Evolutionary conservation across 1,140 invertebrate species (phyloP), one percentile per base, ranked within the genome.

Genomic region (Drosophila triauraria): DNA sequence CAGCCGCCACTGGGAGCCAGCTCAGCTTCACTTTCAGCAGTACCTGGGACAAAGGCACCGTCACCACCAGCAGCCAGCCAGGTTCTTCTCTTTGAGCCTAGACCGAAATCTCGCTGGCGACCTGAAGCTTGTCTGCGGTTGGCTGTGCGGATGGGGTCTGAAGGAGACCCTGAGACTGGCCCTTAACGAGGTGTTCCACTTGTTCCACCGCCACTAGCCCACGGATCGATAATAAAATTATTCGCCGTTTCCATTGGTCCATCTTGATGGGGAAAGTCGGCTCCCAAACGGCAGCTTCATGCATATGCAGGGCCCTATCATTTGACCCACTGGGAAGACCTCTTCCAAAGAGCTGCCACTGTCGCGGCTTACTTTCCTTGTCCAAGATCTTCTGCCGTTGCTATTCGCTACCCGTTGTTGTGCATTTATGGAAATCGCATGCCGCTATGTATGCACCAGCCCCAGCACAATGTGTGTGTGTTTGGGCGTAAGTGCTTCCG

Each of bases 391-490:
- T 70, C 40, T 42, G 46, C 48, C 38, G 57, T 17, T 23, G 51
- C 63, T 58, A 63, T 63, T 43, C 77, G 63, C 42, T 35, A 10
- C 32, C 32, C 63, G 68, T 59, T 75, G 71, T 64, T 80, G 72
- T 77, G 77, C 84, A 80, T 80, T 87, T 88, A 87, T 87, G 84
- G 84, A 87, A 87, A 88, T 87, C 50, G 64, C 44, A 51, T 71
- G 63, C 53, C 23, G 62, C 50, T 17, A 25, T 43, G 76, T n/a
- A 57, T 57, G 54, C 54, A 20, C 56, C 38, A 44, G 32, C 32
- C 1, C 6, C 5, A 5, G 38, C 12, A 64, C 57, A 64, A 62
- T 60, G 54, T 42, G 51, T 61, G 40, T 47, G 25, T 43, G 42
- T 76, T 25, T 43, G 10, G 77, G 30, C 27, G 51, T 54, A 38